These are phyloP conservation scores for Oligia strigilis DNA, from an alignment of 2,888 invertebrate species.

Conservation along the genomic window DNA sequence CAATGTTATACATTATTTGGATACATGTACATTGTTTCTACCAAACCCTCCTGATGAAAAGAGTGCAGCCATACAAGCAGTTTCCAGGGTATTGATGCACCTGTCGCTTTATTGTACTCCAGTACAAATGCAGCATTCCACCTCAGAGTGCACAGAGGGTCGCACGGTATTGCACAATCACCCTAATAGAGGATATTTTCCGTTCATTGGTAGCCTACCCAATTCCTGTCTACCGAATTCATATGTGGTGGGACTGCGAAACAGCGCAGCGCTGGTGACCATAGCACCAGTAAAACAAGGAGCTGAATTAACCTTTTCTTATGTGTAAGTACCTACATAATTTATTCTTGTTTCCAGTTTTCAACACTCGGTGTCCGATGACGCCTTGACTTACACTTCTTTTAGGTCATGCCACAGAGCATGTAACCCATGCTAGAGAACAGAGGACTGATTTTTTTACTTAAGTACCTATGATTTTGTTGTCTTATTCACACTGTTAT, in stretches of 20 bases:
- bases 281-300: conserved; percentile 41
- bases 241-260: conserved; percentile 21
- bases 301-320: conserved; percentile 20
- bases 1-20: conserved; percentile 42
- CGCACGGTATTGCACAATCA: neutral
- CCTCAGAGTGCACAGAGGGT: neutral
- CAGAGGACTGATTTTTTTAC: neutral
- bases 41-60: conserved; percentile 32
- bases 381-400: neutral
- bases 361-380: neutral
- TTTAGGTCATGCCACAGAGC: neutral
- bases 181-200: conserved; percentile 40
- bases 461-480: neutral
- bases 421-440: neutral
- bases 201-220: conserved; percentile 34
- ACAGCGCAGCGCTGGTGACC: conserved; percentile 34
- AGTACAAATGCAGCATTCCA: conserved; percentile 20
- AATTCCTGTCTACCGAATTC: conserved; percentile 37
- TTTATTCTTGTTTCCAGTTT: neutral
- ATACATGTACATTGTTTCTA: conserved; percentile 35
- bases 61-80: conserved; percentile 31
- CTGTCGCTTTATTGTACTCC: conserved; percentile 34
- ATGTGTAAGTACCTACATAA: conserved; percentile 24
- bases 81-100: conserved; percentile 51
- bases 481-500: neutral